Evolutionary conservation across 2,888 invertebrate species (phyloP), one percentile per base, ranked within the genome.

Genomic region (Erebia epiphron): DNA sequence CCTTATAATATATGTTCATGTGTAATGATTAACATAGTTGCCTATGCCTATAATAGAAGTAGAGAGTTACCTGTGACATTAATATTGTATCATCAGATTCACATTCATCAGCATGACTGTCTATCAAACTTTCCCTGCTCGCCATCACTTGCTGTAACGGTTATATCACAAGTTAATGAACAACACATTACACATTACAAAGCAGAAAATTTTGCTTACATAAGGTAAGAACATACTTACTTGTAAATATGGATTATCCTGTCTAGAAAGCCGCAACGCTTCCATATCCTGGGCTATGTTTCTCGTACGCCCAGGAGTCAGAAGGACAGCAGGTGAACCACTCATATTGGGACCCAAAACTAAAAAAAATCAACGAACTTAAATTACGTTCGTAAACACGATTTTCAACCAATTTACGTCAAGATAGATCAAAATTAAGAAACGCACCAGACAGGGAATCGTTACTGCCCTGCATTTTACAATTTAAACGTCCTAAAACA

Each of bases 221-320:
- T 74, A 74, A 70, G 65, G 2, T 43, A 9, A 68, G 11, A 1
- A 60, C 26, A 14, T 21, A 62, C 14, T 18, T 84, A 96, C 97
- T 95, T 97, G 96, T 73, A 97, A 91, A 84, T 96, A 97, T 1
- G 97, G 97, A 90, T 97, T 97, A 87, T 97, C 97, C 87, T 97
- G 97, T 73, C 97, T 94, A 10, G 97, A 97, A 61, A 97, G 94
- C 80, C 97, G 94, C 58, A 97, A 91, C 35, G 97, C 96, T 85
- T 97, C 97, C 97, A 97, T 97, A 83, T 97, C 97, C 88, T 96
- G 96, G 80, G 97, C 96, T 80, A 97, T 96, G 87, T 97, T 96
- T 77, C 96, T 94, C 74, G 96, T 95, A 76, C 96, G 93, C 21
- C 96, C 96, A 65, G 96, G 96, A 77, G 96, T 96, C 76, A 96